These are phyloP conservation scores for Oncorhynchus clarkii DNA, from an alignment of 2,113 vertebrate species.

Conservation along the genomic window DNA sequence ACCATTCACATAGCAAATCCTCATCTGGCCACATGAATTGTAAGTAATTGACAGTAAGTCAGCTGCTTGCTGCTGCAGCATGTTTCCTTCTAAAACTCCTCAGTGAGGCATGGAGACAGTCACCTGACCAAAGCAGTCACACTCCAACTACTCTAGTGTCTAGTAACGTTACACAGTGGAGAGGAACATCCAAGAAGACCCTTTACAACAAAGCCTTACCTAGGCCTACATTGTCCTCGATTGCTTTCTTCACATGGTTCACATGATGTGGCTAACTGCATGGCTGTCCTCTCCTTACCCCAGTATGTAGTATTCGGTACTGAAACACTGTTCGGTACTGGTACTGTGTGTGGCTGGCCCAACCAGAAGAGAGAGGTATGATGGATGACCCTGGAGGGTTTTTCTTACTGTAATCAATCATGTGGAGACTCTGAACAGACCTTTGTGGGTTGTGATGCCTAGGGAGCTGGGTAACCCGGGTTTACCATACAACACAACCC, in stretches of 20 bases:
- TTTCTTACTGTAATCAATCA: conserved; percentile 49
- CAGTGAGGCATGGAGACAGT: not conserved
- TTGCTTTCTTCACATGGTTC: conserved; percentile 11
- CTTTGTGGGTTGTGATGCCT: conserved; percentile 16
- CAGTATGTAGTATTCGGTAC: conserved; percentile 4
- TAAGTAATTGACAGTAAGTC: conserved; percentile 1
- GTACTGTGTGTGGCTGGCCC: conserved; percentile 31
- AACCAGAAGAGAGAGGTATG: conserved; percentile 34
- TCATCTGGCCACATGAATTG: conserved; percentile 6
- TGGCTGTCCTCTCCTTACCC: conserved; percentile 35
- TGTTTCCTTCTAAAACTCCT: not conserved
- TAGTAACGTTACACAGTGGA: not conserved
- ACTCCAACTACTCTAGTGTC: not conserved
- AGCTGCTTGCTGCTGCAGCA: not conserved
- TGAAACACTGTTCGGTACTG: conserved; percentile 18
- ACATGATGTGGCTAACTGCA: conserved; percentile 40
- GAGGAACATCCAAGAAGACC: not conserved
- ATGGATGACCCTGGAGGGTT: conserved; percentile 32
- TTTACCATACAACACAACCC: conserved; percentile 9
- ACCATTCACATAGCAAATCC: conserved; percentile 14
- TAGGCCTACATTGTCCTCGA: not conserved
- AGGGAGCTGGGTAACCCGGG: not conserved
- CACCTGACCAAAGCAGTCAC: not conserved
- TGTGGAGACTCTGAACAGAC: conserved; percentile 25
- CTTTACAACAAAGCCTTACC: no score